Evolutionary conservation across 2,113 vertebrate genomes (phyloP).

Genomic region (human): GRCh38 chr2:171952001-171952500

Average conservation of each 20-base stretch:
- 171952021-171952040: neutral
- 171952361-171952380: neutral
- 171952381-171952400: neutral
- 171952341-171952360: slow-evolving; percentile 9
- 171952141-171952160: slow-evolving; percentile 19
- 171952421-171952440: neutral
- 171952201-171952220: neutral
- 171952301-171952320: neutral
- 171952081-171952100: neutral
- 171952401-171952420: neutral
- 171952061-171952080: neutral
- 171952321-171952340: neutral
- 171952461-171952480: neutral
- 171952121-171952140: neutral
- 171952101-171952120: neutral
- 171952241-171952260: neutral
- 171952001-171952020: slow-evolving; percentile 38
- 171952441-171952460: neutral
- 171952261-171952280: slow-evolving; percentile 31
- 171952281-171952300: neutral
- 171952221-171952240: slow-evolving; percentile 8
- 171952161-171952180: neutral
- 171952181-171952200: neutral
- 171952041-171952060: neutral
- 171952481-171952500: neutral